A percentile compares a stretch with the other conserved stretches of the same genome.
phyloP scores from a whole-genome alignment of 2,888 invertebrate species.

The Notodonta dromedarius region DNA sequence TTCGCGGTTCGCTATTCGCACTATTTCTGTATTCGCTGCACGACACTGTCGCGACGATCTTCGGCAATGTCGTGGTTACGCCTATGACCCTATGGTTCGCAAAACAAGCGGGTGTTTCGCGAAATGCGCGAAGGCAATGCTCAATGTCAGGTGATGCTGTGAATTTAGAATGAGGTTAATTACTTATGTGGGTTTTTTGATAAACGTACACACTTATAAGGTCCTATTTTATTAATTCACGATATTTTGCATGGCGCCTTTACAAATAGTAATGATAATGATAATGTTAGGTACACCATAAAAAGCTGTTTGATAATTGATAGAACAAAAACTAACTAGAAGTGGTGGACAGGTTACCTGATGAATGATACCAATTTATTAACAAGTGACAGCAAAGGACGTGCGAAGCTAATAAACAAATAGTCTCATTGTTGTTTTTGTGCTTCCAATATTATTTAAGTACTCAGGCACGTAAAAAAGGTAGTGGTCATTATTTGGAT shows the following conservation, averaged over 20 bases:
- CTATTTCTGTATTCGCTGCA: conserved; percentile 49
- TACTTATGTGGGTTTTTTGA: conserved; percentile 28
- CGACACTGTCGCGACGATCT: conserved; percentile 32
- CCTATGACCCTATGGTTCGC: conserved; percentile 29
- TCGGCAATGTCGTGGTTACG: conserved; percentile 22
- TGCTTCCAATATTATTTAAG: conserved; percentile 9
- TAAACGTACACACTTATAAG: neutral
- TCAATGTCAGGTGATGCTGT: conserved; percentile 15
- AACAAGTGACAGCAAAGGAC: conserved; percentile 37
- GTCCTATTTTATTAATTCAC: too few relatives aligned
- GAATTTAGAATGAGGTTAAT: conserved; percentile 34
- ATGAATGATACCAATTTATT: conserved; percentile 27
- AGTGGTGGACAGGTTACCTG: conserved; percentile 29
- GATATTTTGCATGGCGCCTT: too few relatives aligned
- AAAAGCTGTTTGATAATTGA: too few relatives aligned
- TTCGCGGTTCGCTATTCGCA: conserved; percentile 10
- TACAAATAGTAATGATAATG: too few relatives aligned
- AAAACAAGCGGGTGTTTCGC: conserved; percentile 40
- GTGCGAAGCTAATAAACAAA: conserved; percentile 27
- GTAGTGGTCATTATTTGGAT: conserved; percentile 16
- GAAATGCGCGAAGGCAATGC: conserved; percentile 34
- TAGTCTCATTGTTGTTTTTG: conserved; percentile 26
- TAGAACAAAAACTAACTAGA: too few relatives aligned
- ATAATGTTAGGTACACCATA: too few relatives aligned
- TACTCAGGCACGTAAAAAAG: too few relatives aligned